Percentiles rank a stretch among this genome's conserved stretches.
phyloP scores from a whole-genome alignment of 2,888 invertebrate species.

The Tenthredo notha region DNA sequence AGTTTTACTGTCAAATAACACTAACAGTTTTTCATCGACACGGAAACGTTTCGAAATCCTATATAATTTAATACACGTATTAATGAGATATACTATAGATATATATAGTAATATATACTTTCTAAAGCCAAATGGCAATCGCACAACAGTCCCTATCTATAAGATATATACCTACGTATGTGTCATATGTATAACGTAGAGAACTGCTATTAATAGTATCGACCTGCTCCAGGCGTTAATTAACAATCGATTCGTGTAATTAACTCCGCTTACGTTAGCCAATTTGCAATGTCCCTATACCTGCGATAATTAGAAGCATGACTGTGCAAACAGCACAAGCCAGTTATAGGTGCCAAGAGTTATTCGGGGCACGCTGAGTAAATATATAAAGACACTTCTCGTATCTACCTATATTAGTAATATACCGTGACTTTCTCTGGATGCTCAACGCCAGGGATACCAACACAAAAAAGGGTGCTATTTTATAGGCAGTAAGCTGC shows the following conservation, averaged over 20 bases:
- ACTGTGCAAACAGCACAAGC: slow-evolving; percentile 3
- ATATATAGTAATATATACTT: not conserved
- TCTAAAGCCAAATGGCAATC: not conserved
- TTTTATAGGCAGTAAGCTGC: no score
- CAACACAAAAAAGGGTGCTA: no score
- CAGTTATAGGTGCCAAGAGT: slow-evolving; percentile 35
- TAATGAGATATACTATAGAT: not conserved
- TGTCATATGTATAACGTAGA: no score
- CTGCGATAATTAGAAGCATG: slow-evolving; percentile 47
- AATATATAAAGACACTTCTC: slow-evolving; percentile 18
- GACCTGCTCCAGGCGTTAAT: slow-evolving; percentile 19
- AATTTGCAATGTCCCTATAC: slow-evolving; percentile 33
- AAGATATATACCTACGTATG: no score
- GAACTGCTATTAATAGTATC: slow-evolving; percentile 2
- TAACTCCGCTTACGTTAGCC: slow-evolving; percentile 33
- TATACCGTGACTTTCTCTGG: no score
- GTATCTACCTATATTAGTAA: not conserved
- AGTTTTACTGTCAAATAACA: not conserved
- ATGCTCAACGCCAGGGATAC: no score
- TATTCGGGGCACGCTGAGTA: slow-evolving; percentile 14
- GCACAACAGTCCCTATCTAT: not conserved
- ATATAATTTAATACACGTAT: not conserved
- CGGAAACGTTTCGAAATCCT: not conserved
- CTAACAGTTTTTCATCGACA: not conserved
- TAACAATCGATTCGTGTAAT: slow-evolving; percentile 48